A percentile compares a stretch with the other conserved stretches of the same genome.
Evolutionary conservation across 2,797 vertebrate genomes (phyloP).

Genomic region (Alosa sapidissima): DNA sequence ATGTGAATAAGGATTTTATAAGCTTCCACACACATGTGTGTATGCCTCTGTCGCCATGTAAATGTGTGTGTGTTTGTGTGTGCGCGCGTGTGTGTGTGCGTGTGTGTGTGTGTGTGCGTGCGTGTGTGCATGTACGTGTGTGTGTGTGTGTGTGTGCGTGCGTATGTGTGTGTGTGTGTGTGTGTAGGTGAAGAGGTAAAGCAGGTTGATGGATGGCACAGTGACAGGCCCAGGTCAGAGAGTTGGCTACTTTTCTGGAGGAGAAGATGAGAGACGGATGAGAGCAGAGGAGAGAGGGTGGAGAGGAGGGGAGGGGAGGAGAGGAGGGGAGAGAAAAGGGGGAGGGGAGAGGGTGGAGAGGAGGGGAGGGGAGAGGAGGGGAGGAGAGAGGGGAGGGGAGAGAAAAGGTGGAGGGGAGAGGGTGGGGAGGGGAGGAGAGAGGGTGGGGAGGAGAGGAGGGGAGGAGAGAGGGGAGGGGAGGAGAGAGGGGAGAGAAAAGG

Average conservation of each 20-base stretch:
- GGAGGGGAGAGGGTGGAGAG: neutral
- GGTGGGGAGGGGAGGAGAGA: constrained; percentile 39
- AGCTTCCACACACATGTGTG: constrained; percentile 23
- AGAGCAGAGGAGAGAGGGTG: neutral
- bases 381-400: constrained; percentile 48
- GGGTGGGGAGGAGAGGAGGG: neutral
- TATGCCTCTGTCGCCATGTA: constrained; percentile 54
- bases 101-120: constrained; percentile 60
- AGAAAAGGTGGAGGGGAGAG: too few species aligned
- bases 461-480: constrained; percentile 37
- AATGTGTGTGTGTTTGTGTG: constrained; percentile 60
- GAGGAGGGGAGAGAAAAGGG: neutral
- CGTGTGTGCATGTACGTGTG: constrained; percentile 55
- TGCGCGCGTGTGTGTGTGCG: constrained; percentile 52
- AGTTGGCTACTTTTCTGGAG: constrained; percentile 13
- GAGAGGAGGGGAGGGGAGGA: neutral
- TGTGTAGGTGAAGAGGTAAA: neutral
- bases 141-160: constrained; percentile 62
- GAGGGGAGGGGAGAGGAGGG: constrained; percentile 34
- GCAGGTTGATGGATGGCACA: constrained; percentile 19
- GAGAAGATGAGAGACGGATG: constrained; percentile 43
- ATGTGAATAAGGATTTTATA: constrained; percentile 20
- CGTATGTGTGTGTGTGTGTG: constrained; percentile 51
- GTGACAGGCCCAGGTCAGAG: constrained; percentile 22
- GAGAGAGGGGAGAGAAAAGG: too few species aligned